Base-by-base conservation (phyloP, 1,140 invertebrate genomes). In the Pinna nobilis region DNA sequence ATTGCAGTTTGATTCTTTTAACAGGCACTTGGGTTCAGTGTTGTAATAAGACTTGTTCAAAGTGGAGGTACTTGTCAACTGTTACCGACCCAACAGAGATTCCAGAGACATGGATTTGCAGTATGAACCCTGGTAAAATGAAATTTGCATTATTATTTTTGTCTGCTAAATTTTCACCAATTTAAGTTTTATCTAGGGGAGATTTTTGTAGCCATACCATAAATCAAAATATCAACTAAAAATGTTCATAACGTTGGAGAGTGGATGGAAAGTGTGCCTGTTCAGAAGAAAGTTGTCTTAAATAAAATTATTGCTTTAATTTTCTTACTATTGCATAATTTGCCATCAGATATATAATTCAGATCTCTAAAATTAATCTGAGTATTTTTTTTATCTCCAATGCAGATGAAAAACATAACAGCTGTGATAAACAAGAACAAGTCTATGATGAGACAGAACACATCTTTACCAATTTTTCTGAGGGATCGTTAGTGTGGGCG, bases 401-500 rank as follows among this genome's bases (percentile, higher is more conserved):
- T 76, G 0, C 81, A 92, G 92, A 92, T 79, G 67, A 80, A 49
- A 76, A 79, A 6, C 82, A 89, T 53, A 89, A 91, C 47, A 85
- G 79, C 64, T 94, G 92, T 82, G 83, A 85, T 4, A 80, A 85
- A 23, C 87, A 90, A 2, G 90, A 93, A 85, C 69, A 87, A 18
- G 69, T 79, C 0, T 88, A 83, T 68, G 89, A 91, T 70, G 90
- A 93, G 71, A 82, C 64, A 47, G 80, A 86, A 13, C 84, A 84
- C 50, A 82, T 85, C 59, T 85, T 77, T 59, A 87, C 83, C 1
- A 78, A 77, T 39, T 87, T 76, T 73, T 79, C 85, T 44, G 82
- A 86, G 66, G 93, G 93, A 2, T 93, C 93, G 44, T 60, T 94
- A 49, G 93, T 94, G 0, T 93, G 92, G 91, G 93, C 91, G 4